Evolutionary conservation across 2,113 vertebrate species (phyloP), one percentile per base, ranked within the genome.

Genomic region (Cebidichthys violaceus): DNA sequence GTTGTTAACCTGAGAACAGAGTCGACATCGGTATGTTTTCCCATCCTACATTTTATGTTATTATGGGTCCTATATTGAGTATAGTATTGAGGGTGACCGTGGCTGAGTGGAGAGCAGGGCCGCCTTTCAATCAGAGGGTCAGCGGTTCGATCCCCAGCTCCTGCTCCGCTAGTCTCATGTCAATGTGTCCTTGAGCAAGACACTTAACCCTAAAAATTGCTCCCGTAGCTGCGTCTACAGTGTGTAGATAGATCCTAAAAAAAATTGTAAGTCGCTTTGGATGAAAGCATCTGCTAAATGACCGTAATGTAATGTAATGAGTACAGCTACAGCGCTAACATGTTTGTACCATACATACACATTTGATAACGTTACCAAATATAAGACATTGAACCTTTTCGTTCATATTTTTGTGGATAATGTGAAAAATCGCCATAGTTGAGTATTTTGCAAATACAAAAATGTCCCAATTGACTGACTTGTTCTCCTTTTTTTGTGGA

Each of bases 1-100:
- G 35, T 52, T 68, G 50, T 75, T 47, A 45, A 57, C 47, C 17
- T 9, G 33, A 35, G 67, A 31, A 73, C 74, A 39, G 15, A 14
- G 10, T 64, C 27, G 29, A 7, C 37, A 65, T 67, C 7, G 4
- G 54, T 59, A 47, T 22, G 14, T 54, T n/a, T 29, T 35, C 2
- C 27, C 13, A 52, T 17, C 22, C 20, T 45, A 29, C 60, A 41
- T 47, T 11, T 74, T 18, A 39, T 9, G 39, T 47, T 2, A 57
- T 37, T 62, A 45, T 67, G 17, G 20, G 27, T 70, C 31, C 52
- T 24, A 27, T 57, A n/a, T 27, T 27, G 54, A 45, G 33, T n/a
- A n/a, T n/a, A n/a, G n/a, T n/a, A n/a, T n/a, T n/a, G n/a, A n/a
- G n/a, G n/a, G n/a, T n/a, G n/a, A n/a, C n/a, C n/a, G n/a, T n/a